Evolutionary conservation across 2,888 invertebrate species (phyloP), one percentile per base, ranked within the genome.

Genomic region (Hylaea fasciaria): DNA sequence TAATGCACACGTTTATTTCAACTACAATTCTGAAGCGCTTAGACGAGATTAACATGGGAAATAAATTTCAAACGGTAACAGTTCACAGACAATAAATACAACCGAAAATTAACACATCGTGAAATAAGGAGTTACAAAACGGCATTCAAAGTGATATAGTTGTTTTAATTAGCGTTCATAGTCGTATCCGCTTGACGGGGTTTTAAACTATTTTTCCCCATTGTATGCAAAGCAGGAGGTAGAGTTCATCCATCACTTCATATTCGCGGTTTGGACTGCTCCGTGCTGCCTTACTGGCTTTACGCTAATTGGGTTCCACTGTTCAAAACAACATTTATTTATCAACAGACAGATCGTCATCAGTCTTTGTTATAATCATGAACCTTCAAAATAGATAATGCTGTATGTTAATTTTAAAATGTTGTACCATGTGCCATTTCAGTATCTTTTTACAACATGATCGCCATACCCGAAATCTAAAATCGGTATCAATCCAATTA

Each of bases 191-290:
- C 74, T 81, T 74, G 77, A 72, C 74, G 59, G 77, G 70, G 77
- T 77, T 81, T 83, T 85, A 74, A 32, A 72, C 77, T 75, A 76
- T 81, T 81, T 84, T 82, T 83, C 82, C 81, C 90, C 89, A 91
- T 91, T 91, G 91, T 91, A 91, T 91, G 91, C 81, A 89, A 91
- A 91, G 73, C 74, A 86, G 88, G 68, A 63, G 64, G 74, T 77
- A 77, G 83, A 81, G 82, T 85, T 85, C 86, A 89, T 90, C 89
- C 88, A 89, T 90, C 89, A 90, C 87, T 83, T 89, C 88, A 91
- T 91, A 91, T 91, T 91, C 82, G 85, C 89, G 81, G 82, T 80
- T 74, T 73, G 75, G 74, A 78, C 74, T 73, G 76, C 74, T 78
- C 41, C 77, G 81, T 79, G 76, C 80, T 80, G 81, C 80, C 75